Percentiles rank a stretch among this genome's conserved stretches.
These are phyloP conservation scores for Carcinoscorpius rotundicauda DNA, from an alignment of 1,140 invertebrate genomes.

Conservation along the genomic window DNA sequence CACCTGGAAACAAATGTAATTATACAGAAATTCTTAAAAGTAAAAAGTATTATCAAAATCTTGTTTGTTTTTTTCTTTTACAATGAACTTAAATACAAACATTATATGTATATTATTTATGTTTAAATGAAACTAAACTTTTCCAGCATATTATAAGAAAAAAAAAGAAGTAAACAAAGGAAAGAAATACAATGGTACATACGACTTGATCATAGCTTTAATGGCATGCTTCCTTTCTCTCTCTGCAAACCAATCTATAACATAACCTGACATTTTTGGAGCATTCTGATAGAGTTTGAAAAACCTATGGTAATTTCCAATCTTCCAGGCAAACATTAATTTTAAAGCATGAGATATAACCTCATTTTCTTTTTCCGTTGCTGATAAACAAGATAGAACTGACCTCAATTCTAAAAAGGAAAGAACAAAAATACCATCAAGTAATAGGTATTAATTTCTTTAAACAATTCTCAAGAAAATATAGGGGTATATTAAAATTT, in stretches of 20 bases:
- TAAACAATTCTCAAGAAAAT: neutral
- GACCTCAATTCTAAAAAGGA: constrained; percentile 75
- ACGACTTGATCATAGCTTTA: constrained; percentile 90
- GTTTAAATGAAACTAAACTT: no score
- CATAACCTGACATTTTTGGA: constrained; percentile 88
- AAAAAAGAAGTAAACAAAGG: no score
- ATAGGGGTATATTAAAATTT: constrained; percentile 6
- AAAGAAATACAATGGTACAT: constrained; percentile 42
- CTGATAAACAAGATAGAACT: constrained; percentile 62
- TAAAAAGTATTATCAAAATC: no score
- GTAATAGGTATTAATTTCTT: neutral
- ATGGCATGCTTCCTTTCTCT: constrained; percentile 80
- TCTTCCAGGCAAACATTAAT: constrained; percentile 77
- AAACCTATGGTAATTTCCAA: constrained; percentile 80
- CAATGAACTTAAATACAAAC: no score
- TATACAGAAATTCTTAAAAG: no score
- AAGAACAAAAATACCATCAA: constrained; percentile 18
- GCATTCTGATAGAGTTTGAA: constrained; percentile 76
- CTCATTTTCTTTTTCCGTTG: constrained; percentile 63
- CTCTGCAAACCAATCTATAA: constrained; percentile 95
- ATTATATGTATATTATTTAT: no score
- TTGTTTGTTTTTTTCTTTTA: no score
- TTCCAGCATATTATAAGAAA: no score
- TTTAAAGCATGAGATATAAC: constrained; percentile 75
- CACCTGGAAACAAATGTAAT: no score